Evolutionary conservation across 2,888 invertebrate species (phyloP), one percentile per base, ranked within the genome.

Genomic region (Caradrina kadenii): DNA sequence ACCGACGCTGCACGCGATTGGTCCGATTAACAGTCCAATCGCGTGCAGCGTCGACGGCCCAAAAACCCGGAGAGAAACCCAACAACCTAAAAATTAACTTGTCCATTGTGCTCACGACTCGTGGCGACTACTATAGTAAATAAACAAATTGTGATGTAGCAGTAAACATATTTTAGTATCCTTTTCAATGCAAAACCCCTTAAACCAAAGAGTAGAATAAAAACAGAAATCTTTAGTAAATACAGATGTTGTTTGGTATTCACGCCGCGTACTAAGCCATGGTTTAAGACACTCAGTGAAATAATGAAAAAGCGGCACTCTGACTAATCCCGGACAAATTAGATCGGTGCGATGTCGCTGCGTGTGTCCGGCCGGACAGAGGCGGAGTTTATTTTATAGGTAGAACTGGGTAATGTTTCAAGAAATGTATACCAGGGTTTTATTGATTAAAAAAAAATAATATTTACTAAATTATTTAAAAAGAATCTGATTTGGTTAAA

Each of bases 241-340:
- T 83, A 83, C 85, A 82, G 72, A 63, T 61, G 19, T 70, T 82
- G 79, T 81, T 93, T 91, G 87, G 82, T 90, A 93, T 93, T 90
- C 92, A 80, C 50, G n/a, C 22, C 76, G 82, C 82, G 86, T 78
- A 56, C 81, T 90, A 89, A 91, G 89, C 92, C 88, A 49, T 73
- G 89, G 93, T 91, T 93, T 93, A 93, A 93, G 93, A 92, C 90
- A 92, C 90, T 88, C 87, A 83, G 88, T 89, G 92, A 80, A 93
- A 93, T 93, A 93, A 93, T 93, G 93, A 93, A 94, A 94, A 94
- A 93, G 87, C 89, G 80, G 82, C 84, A 86, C 88, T 88, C 88
- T 73, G 79, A 76, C 82, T 93, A 91, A 93, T 90, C 92, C 89
- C 82, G 83, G 83, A 89, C 91, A 92, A 93, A 94, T 94, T 93